phyloP scores from a whole-genome alignment of 2,888 invertebrate species.

The Belgica antarctica region DNA sequence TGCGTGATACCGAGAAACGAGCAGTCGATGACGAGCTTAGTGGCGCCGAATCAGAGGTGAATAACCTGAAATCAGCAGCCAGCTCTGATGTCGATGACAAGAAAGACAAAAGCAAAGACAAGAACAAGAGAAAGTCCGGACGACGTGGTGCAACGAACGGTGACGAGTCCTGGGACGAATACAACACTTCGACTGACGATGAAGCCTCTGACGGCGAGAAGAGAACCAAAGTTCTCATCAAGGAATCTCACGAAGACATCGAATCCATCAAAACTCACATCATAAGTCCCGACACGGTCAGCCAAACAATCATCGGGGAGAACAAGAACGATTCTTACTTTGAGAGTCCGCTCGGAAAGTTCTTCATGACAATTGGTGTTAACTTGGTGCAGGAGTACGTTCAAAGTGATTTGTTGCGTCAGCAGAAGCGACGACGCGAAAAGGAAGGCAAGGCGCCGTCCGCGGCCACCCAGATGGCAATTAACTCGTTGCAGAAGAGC shows the following conservation, averaged over 20 bases:
- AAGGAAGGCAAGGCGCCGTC: conserved; percentile 67
- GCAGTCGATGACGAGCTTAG: conserved; percentile 26
- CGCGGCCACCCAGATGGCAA: conserved; percentile 70
- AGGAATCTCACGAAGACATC: conserved; percentile 59
- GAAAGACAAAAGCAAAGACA: conserved; percentile 50
- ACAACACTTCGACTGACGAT: conserved; percentile 56
- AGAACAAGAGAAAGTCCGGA: conserved; percentile 47
- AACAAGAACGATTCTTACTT: conserved; percentile 70
- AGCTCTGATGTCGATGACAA: conserved; percentile 16
- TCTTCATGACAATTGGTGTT: conserved; percentile 87
- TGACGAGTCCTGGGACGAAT: conserved; percentile 63
- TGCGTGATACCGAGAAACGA: conserved; percentile 57
- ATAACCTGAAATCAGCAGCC: conserved; percentile 20
- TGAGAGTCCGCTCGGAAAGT: conserved; percentile 82
- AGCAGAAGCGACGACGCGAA: conserved; percentile 80
- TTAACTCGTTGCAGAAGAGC: conserved; percentile 78
- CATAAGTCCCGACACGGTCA: conserved; percentile 54
- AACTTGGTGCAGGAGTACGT: conserved; percentile 90
- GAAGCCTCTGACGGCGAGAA: conserved; percentile 57
- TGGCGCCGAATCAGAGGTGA: conserved; percentile 25
- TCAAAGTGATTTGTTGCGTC: conserved; percentile 84
- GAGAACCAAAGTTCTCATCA: conserved; percentile 57
- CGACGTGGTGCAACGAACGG: conserved; percentile 54
- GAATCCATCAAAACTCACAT: conserved; percentile 57
- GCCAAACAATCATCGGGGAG: conserved; percentile 49